These are phyloP conservation scores for Tenthredo livida DNA, from an alignment of 2,888 invertebrate genomes.

Conservation along the genomic window DNA sequence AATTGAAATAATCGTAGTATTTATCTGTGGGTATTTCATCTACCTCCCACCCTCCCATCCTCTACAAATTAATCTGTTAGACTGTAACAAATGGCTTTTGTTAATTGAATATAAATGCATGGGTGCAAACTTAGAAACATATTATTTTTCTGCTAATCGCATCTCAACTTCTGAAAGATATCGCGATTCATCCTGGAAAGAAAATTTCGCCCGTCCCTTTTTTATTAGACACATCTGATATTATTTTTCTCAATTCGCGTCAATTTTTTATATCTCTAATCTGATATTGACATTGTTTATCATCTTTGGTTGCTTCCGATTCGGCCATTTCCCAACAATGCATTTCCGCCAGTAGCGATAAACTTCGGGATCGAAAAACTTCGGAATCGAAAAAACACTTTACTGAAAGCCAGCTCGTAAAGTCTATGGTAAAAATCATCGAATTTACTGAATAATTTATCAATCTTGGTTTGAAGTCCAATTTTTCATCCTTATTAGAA, in stretches of 20 bases:
- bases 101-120: not conserved
- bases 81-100: not conserved
- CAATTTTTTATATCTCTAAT: not conserved
- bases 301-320: slow-evolving; percentile 6
- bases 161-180: not conserved
- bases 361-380: not conserved
- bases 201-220: slow-evolving; percentile 1
- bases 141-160: not conserved
- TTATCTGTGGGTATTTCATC: not conserved
- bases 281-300: slow-evolving; percentile 30
- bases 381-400: not conserved
- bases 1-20: not conserved
- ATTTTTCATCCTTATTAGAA: not conserved
- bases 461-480: not conserved
- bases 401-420: not conserved
- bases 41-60: not conserved
- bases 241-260: not conserved
- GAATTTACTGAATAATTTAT: not conserved
- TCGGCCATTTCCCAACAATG: slow-evolving; percentile 9
- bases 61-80: slow-evolving; percentile 9
- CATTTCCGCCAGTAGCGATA: not conserved
- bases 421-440: not conserved
- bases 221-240: slow-evolving; percentile 11
- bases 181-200: slow-evolving; percentile 20
- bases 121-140: not conserved